Evolutionary conservation across 1,140 invertebrate genomes (phyloP).

Genomic region (Ceratina australensis): DNA sequence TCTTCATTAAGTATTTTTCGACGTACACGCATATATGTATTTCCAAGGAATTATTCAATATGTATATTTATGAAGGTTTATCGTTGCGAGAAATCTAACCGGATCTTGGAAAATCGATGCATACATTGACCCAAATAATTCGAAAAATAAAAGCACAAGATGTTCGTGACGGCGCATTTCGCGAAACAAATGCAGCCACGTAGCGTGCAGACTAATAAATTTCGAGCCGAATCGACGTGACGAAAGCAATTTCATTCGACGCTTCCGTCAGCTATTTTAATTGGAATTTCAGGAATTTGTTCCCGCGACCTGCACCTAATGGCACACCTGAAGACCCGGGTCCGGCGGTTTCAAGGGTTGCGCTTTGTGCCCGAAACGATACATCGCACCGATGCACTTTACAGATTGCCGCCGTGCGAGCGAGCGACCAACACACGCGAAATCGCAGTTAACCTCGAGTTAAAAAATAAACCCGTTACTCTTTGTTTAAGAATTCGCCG

Average conservation of each 20-base stretch:
- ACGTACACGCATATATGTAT: no score
- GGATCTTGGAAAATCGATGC: neutral
- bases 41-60: no score
- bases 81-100: neutral
- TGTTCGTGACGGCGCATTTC: no score
- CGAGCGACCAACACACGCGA: slow-evolving; percentile 16
- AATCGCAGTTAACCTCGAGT: slow-evolving; percentile 21
- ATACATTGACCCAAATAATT: neutral
- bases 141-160: neutral
- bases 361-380: slow-evolving; percentile 14
- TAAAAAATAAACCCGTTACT: slow-evolving; percentile 22
- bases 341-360: slow-evolving; percentile 27
- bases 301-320: neutral
- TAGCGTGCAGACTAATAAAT: slow-evolving; percentile 5
- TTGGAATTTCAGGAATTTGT: slow-evolving; percentile 44
- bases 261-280: slow-evolving; percentile 39
- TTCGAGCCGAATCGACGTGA: slow-evolving; percentile 10
- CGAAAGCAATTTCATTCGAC: slow-evolving; percentile 42
- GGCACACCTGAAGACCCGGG: neutral
- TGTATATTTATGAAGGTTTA: no score
- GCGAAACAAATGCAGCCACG: neutral
- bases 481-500: slow-evolving; percentile 26
- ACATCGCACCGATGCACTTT: slow-evolving; percentile 39
- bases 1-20: no score
- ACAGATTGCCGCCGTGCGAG: slow-evolving; percentile 2